Base-by-base conservation (phyloP, 2,888 invertebrate genomes). In the Tholera decimalis region DNA sequence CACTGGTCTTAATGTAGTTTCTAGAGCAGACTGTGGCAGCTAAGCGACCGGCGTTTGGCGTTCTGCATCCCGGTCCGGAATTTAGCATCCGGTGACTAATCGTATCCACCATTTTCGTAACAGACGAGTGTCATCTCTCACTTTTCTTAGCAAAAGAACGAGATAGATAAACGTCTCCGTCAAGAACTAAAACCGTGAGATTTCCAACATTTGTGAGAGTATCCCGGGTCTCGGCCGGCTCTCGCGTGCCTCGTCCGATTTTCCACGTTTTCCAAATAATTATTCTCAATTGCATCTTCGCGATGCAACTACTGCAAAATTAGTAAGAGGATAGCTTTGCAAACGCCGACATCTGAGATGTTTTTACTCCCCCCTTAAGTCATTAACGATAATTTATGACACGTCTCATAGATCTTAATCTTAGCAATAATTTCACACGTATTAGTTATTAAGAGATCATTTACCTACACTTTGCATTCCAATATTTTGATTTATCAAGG, bases 251-350 rank as follows among this genome's bases (percentile, higher is more conserved):
- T 63, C 79, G 72, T 80, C 79, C 79, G 83, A 84, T 88, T 88
- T 84, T 85, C 83, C 71, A 84, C 85, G 86, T 88, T 89, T 90
- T 89, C 88, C 85, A 87, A 87, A 89, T 87, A 87, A 89, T 89
- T 89, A 86, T 77, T 80, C 62, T 73, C 78, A 83, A 80, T 76
- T 79, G 73, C 80, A 77, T 80, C 82, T 82, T 74, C 46, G 73
- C 47, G 60, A 78, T 62, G 68, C 72, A 71, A 73, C 62, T 68
- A 75, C 79, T 79, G 77, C 78, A 82, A 82, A 79, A 69, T 75
- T 66, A 54, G 59, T 75, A 66, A 39, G 71, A 78, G 69, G 13
- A 26, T 44, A 53, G 67, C 79, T 79, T 82, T 78, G 68, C 68
- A 66, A 58, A 73, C n/a, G 20, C 72, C 76, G 66, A 64, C 18